Evolutionary conservation across 1,140 invertebrate species (phyloP), one percentile per base, ranked within the genome.

Genomic region (Bathynomus jamesi): DNA sequence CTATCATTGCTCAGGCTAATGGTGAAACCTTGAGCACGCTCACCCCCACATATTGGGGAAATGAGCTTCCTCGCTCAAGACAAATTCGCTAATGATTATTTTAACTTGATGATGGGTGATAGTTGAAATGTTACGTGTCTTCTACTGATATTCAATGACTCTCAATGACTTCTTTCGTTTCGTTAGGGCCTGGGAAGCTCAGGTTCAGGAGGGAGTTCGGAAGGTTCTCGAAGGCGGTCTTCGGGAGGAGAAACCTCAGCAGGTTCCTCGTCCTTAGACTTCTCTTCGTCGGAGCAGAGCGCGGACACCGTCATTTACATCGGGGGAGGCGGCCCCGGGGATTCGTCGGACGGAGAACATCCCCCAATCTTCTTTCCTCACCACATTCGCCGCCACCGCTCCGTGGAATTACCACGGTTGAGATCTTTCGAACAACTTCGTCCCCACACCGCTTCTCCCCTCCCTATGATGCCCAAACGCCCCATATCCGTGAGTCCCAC

Each of bases 281-380:
- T 94, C 8, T 96, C 94, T 0, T 95, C 93, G 79, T 96, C 93
- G 80, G 95, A 97, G 81, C 86, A 78, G 68, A 96, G 93, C 1
- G 94, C 94, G 65, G 95, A 97, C 81, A 98, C 95, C 0, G 95
- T 97, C 40, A 97, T 97, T 78, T 97, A 96, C 82, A 89, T 96
- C 21, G 76, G 76, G n/a, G 95, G 95, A 13, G 90, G 91, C 25
- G 74, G 74, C 40, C 76, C 89, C 67, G 91, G 93, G 78, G 91
- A 93, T 78, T 91, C 92, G 28, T 93, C 92, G 17, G 91, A 96
- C 83, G 90, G 93, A 10, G 92, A 94, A 82, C 92, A 94, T 85
- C 90, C 92, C 61, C 90, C 76, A 8, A 72, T 77, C 10, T 77
- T 77, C 31, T 71, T 77, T 71, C 67, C 76, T n/a, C 76, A 77